A percentile compares a stretch with the other conserved stretches of the same genome.
These are phyloP conservation scores for Gobiocypris rarus DNA, from an alignment of 2,113 vertebrate species.

Conservation along the genomic window DNA sequence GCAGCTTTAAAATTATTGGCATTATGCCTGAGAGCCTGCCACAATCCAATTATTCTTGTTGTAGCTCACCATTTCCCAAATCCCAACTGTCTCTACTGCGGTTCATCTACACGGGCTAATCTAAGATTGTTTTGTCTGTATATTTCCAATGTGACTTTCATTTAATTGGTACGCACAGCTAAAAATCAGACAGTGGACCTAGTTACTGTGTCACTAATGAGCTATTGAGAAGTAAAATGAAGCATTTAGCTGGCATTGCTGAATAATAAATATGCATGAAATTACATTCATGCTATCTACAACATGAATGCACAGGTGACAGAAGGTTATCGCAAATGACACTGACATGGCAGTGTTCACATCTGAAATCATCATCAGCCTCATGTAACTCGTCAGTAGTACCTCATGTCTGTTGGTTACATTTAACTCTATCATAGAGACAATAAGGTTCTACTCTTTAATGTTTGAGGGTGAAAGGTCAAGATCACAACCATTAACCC, in stretches of 20 bases:
- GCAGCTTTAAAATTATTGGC: constrained; percentile 61
- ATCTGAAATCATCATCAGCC: background rate
- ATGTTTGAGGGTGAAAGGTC: background rate
- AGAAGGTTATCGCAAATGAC: constrained; percentile 44
- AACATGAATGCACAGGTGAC: constrained; percentile 33
- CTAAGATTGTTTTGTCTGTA: constrained; percentile 62
- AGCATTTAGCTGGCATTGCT: constrained; percentile 27
- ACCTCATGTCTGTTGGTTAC: background rate
- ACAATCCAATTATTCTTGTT: constrained; percentile 71
- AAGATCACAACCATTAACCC: background rate
- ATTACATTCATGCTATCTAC: constrained; percentile 49
- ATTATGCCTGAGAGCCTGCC: constrained; percentile 66
- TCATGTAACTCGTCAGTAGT: background rate
- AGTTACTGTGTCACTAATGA: constrained; percentile 11
- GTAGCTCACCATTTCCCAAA: constrained; percentile 60
- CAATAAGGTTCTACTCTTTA: background rate
- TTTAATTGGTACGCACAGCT: constrained; percentile 50
- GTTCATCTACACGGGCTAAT: constrained; percentile 63
- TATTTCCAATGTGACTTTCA: constrained; percentile 42
- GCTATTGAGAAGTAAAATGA: constrained; percentile 32
- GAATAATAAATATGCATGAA: constrained; percentile 56
- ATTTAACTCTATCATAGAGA: background rate
- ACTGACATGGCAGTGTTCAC: constrained; percentile 50
- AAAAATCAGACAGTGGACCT: constrained; percentile 21
- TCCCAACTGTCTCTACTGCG: constrained; percentile 49